Conservation (phyloP, 2,888 invertebrate species). For the Cryptus armator region DNA sequence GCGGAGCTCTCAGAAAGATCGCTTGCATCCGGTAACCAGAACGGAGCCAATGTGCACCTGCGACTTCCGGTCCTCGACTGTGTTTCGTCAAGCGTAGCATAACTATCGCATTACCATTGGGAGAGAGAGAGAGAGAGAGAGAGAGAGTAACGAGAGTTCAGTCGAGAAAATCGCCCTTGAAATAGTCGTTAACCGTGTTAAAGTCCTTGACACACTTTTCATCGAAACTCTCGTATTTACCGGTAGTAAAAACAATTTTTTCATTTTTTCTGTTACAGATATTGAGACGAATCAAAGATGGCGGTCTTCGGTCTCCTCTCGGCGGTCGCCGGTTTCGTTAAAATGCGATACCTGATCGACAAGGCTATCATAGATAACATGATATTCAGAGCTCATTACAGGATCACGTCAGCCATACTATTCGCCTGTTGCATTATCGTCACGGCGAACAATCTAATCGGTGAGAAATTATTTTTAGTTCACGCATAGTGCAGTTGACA, state of each 20-base stretch:
- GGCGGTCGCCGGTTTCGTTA: slow-evolving; percentile 95
- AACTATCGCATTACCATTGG: slow-evolving; percentile 43
- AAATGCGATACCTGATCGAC: slow-evolving; percentile 95
- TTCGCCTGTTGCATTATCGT: slow-evolving; percentile 95
- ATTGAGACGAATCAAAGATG: slow-evolving; percentile 86
- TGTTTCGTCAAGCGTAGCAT: slow-evolving; percentile 42
- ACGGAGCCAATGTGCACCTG: slow-evolving; percentile 29
- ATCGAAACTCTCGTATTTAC: background rate
- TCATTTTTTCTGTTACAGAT: slow-evolving; percentile 70
- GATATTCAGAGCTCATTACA: slow-evolving; percentile 95
- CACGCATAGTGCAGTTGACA: slow-evolving; percentile 15
- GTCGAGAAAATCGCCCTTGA: background rate
- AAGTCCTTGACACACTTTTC: slow-evolving; percentile 19
- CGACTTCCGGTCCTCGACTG: slow-evolving; percentile 44
- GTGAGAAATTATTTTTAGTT: slow-evolving; percentile 86
- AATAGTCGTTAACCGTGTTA: background rate
- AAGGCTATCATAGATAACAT: slow-evolving; percentile 96
- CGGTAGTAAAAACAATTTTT: background rate
- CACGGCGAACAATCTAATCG: slow-evolving; percentile 95
- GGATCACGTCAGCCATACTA: slow-evolving; percentile 94
- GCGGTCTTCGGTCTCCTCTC: slow-evolving; percentile 94
- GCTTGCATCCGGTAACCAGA: slow-evolving; percentile 33
- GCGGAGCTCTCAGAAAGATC: slow-evolving; percentile 12
- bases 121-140: no score
- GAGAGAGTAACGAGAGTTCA: background rate